phyloP scores from a whole-genome alignment of 2,797 vertebrate species.

The Morelia viridis region DNA sequence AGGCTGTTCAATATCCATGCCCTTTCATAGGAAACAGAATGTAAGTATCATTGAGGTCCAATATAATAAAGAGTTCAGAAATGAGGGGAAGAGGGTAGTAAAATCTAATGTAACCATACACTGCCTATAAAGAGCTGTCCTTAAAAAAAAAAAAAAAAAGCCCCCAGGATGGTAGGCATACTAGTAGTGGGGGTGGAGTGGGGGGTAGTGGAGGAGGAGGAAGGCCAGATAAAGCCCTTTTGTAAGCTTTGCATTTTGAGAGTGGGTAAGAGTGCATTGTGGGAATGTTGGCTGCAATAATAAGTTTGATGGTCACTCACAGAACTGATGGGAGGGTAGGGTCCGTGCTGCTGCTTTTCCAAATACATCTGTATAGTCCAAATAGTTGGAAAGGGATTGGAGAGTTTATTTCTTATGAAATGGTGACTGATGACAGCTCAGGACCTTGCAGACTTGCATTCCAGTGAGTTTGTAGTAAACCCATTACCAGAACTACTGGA shows the following conservation, averaged over 20 bases:
- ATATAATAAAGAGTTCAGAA: no score
- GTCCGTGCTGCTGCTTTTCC: no score
- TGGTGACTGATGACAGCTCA: not conserved
- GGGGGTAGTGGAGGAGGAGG: not conserved
- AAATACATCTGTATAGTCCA: not conserved
- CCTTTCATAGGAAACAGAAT: no score
- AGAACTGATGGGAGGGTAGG: not conserved
- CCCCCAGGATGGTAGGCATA: not conserved
- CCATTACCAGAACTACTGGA: not conserved
- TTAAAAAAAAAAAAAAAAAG: not conserved
- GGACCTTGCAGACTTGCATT: not conserved
- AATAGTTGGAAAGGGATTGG: not conserved
- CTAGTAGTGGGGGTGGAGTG: no score
- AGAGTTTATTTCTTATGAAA: not conserved
- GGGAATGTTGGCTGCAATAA: not conserved
- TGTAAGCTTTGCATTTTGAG: not conserved
- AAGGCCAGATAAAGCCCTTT: not conserved
- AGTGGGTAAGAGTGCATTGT: not conserved
- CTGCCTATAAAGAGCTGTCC: not conserved
- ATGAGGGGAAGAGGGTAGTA: no score
- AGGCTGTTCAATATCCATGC: no score
- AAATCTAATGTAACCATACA: no score
- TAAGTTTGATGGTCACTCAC: not conserved
- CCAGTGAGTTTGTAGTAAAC: not conserved
- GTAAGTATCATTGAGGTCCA: no score